These are phyloP conservation scores for Neodiprion fabricii DNA, from an alignment of 1,140 invertebrate genomes.

Conservation along the genomic window DNA sequence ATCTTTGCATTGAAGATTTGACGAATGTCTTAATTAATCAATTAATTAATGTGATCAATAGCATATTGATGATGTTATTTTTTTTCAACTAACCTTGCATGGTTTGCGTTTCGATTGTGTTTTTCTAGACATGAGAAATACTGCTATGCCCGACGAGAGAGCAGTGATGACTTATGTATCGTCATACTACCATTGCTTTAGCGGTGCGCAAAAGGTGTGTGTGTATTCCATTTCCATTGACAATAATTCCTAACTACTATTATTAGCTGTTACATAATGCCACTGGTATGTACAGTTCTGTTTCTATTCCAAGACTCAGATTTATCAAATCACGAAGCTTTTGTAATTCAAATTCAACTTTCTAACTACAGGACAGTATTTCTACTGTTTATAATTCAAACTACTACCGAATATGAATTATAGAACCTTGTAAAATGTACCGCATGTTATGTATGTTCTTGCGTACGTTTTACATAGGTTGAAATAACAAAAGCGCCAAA, in stretches of 20 bases:
- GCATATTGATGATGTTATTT: background rate
- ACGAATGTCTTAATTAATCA: background rate
- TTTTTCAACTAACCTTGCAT: conserved; percentile 52
- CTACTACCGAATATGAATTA: background rate
- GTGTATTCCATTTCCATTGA: conserved; percentile 16
- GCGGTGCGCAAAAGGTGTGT: conserved; percentile 97
- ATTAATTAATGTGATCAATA: background rate
- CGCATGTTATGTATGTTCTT: background rate
- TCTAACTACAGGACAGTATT: conserved; percentile 3
- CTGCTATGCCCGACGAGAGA: conserved; percentile 97
- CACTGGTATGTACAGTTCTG: background rate
- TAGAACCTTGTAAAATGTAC: background rate
- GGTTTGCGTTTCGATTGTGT: conserved; percentile 58
- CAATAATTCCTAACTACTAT: background rate
- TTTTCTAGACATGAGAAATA: conserved; percentile 95
- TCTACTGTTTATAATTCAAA: background rate
- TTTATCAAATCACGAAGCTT: background rate
- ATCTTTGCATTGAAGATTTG: background rate
- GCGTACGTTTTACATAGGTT: background rate
- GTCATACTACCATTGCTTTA: conserved; percentile 99
- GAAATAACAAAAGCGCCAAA: conserved; percentile 10
- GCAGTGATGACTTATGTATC: conserved; percentile 99
- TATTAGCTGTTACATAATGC: background rate
- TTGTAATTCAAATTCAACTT: background rate
- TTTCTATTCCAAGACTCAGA: background rate